Conservation (phyloP, 1,140 invertebrate genomes). For the Aphaenogaster floridana region DNA sequence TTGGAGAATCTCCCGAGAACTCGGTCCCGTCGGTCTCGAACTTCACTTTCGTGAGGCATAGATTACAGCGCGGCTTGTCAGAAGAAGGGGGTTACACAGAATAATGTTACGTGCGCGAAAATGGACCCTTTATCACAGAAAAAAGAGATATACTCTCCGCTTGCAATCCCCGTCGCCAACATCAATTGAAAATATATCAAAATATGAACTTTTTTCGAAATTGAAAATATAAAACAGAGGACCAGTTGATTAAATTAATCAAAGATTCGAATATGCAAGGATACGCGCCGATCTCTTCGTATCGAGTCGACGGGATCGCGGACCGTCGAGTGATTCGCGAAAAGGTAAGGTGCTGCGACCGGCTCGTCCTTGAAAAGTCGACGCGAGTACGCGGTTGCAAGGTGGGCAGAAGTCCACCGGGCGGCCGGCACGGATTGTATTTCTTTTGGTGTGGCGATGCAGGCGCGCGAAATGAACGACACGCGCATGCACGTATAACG, state of each 20-base stretch:
- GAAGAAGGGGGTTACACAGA: neutral
- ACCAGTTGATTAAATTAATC: neutral
- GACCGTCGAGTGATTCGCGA: neutral
- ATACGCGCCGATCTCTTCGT: neutral
- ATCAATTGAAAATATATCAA: neutral
- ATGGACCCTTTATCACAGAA: neutral
- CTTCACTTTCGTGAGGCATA: neutral
- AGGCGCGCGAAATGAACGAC: slow-evolving; percentile 53
- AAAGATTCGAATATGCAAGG: neutral
- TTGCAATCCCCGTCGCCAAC: too few species aligned
- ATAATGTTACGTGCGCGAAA: neutral
- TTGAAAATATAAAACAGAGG: neutral
- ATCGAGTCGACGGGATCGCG: neutral
- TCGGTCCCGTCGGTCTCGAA: slow-evolving; percentile 27
- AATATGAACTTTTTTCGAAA: neutral
- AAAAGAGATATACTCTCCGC: neutral
- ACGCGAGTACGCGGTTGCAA: slow-evolving; percentile 53
- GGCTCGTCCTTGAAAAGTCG: slow-evolving; percentile 69
- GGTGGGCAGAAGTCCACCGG: slow-evolving; percentile 36
- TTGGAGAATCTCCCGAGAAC: slow-evolving; percentile 47
- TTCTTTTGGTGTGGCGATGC: slow-evolving; percentile 70
- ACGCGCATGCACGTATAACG: slow-evolving; percentile 55
- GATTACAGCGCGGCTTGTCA: neutral
- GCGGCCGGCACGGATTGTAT: slow-evolving; percentile 66
- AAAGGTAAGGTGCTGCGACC: slow-evolving; percentile 35